Conservation (phyloP, 1,140 invertebrate species). For the Drosophila guanche region DNA sequence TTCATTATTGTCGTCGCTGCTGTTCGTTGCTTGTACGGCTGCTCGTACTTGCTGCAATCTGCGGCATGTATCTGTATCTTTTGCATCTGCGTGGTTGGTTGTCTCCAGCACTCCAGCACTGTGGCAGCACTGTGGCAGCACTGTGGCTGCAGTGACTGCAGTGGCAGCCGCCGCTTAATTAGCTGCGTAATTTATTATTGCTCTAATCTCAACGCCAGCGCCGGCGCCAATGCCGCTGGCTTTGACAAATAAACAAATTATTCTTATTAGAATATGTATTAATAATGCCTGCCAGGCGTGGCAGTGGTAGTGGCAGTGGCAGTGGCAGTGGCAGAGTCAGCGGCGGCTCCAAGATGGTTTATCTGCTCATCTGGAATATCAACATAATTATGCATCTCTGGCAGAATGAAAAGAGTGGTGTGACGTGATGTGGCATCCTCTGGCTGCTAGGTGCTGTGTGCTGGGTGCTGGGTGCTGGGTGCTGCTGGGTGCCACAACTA, state of each 20-base stretch:
- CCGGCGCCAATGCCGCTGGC: slow-evolving; percentile 64
- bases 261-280: slow-evolving; percentile 72
- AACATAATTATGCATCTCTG: slow-evolving; percentile 66
- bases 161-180: slow-evolving; percentile 65
- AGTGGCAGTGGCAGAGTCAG: neutral
- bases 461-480: neutral
- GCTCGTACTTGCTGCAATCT: slow-evolving; percentile 49
- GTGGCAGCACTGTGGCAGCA: neutral
- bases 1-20: slow-evolving; percentile 68
- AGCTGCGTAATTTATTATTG: slow-evolving; percentile 80
- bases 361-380: slow-evolving; percentile 59
- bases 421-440: too few relatives aligned
- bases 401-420: slow-evolving; percentile 6
- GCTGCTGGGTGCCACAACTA: slow-evolving; percentile 4
- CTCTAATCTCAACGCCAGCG: slow-evolving; percentile 63
- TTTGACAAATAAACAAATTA: slow-evolving; percentile 77
- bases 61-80: slow-evolving; percentile 70
- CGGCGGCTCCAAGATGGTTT: slow-evolving; percentile 9
- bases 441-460: too few relatives aligned
- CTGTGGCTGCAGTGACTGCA: slow-evolving; percentile 20
- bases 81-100: slow-evolving; percentile 74
- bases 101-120: slow-evolving; percentile 5
- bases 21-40: slow-evolving; percentile 8
- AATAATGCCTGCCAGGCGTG: slow-evolving; percentile 40
- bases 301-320: slow-evolving; percentile 9